A percentile compares a stretch with the other conserved stretches of the same genome.
phyloP scores from a whole-genome alignment of 1,140 invertebrate species.

The Drosophila erecta region DNA sequence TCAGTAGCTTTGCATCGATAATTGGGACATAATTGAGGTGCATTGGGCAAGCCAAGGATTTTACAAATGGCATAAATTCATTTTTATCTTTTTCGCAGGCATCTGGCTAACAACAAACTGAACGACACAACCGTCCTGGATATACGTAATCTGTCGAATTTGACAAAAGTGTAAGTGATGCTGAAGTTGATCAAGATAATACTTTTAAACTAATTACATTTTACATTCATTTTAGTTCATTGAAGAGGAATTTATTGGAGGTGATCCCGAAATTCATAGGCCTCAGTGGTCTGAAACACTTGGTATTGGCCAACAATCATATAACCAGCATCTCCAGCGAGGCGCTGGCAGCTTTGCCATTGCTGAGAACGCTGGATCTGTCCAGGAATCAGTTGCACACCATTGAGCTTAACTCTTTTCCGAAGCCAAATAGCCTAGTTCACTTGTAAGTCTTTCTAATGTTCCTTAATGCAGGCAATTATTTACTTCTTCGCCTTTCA shows the following conservation, averaged over 20 bases:
- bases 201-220: neutral
- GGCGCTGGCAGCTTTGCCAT: slow-evolving; percentile 87
- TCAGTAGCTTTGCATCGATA: slow-evolving; percentile 61
- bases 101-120: slow-evolving; percentile 86
- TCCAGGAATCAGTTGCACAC: slow-evolving; percentile 87
- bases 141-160: slow-evolving; percentile 85
- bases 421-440: slow-evolving; percentile 83
- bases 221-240: slow-evolving; percentile 34
- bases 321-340: slow-evolving; percentile 87
- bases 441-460: slow-evolving; percentile 84
- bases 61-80: slow-evolving; percentile 39
- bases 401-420: slow-evolving; percentile 86
- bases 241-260: slow-evolving; percentile 77
- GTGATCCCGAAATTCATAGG: slow-evolving; percentile 75
- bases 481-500: neutral
- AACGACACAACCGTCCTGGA: slow-evolving; percentile 85
- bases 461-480: neutral
- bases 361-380: slow-evolving; percentile 87
- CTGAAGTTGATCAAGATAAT: too few relatives aligned
- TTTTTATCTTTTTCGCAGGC: slow-evolving; percentile 58
- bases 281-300: slow-evolving; percentile 82
- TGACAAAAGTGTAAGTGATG: slow-evolving; percentile 76
- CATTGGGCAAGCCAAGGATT: slow-evolving; percentile 41
- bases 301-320: slow-evolving; percentile 88
- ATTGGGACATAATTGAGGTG: slow-evolving; percentile 56